phyloP scores from a whole-genome alignment of 2,888 invertebrate genomes.

The Drosophila austrosaltans region DNA sequence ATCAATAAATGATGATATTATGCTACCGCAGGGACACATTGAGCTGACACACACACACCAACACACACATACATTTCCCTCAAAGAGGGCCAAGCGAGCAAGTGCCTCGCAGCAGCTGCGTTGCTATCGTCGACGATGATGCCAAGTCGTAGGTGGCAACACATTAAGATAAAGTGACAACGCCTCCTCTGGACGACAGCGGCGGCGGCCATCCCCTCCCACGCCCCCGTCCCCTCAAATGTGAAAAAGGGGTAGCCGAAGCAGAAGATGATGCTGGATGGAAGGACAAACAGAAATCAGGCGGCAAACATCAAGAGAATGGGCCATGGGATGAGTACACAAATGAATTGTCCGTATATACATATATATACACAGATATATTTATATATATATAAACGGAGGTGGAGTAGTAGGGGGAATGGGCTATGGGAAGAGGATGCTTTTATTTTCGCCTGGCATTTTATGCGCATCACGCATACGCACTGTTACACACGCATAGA shows the following conservation, averaged over 20 bases:
- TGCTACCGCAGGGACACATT: slow-evolving; percentile 81
- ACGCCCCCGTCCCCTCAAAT: slow-evolving; percentile 28
- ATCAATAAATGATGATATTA: slow-evolving; percentile 82
- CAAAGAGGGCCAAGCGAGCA: slow-evolving; percentile 8
- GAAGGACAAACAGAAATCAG: slow-evolving; percentile 75
- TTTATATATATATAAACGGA: neutral
- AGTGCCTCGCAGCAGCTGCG: slow-evolving; percentile 34
- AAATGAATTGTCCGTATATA: slow-evolving; percentile 68
- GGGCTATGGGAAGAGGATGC: slow-evolving; percentile 38
- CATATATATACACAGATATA: slow-evolving; percentile 1
- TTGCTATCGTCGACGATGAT: slow-evolving; percentile 42
- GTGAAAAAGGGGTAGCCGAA: slow-evolving; percentile 20
- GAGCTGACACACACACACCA: slow-evolving; percentile 52
- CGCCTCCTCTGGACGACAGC: slow-evolving; percentile 61
- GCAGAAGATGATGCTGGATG: slow-evolving; percentile 28
- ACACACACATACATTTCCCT: slow-evolving; percentile 26
- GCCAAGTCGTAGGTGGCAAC: slow-evolving; percentile 79
- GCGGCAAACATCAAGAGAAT: slow-evolving; percentile 54
- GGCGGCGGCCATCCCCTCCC: neutral
- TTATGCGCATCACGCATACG: slow-evolving; percentile 78
- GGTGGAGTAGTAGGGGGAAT: neutral
- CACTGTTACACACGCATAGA: slow-evolving; percentile 68
- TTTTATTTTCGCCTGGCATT: slow-evolving; percentile 76
- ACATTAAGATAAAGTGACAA: slow-evolving; percentile 80
- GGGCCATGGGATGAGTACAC: slow-evolving; percentile 52